Conservation (phyloP, 1,140 invertebrate species). For the Trigoniulus corallinus region DNA sequence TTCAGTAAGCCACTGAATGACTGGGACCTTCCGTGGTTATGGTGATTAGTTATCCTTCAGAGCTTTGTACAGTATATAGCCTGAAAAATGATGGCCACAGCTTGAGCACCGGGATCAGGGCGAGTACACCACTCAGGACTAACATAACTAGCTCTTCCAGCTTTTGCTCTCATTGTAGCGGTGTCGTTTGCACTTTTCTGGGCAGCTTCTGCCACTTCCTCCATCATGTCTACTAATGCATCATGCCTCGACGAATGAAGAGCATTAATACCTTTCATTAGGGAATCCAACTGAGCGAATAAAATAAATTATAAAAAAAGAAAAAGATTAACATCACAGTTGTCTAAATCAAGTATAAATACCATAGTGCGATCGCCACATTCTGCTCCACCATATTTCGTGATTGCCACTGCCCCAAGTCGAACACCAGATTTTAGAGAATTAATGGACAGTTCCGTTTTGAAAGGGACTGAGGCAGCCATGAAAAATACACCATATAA, state of each 20-base stretch:
- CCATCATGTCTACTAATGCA: background rate
- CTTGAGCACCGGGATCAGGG: slow-evolving; percentile 30
- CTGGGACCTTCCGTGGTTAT: too few relatives aligned
- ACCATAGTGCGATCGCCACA: slow-evolving; percentile 59
- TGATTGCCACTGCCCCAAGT: slow-evolving; percentile 36
- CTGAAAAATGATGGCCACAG: slow-evolving; percentile 25
- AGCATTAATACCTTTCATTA: background rate
- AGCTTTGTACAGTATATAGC: slow-evolving; percentile 19
- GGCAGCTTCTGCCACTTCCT: slow-evolving; percentile 3
- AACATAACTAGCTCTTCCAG: slow-evolving; percentile 31
- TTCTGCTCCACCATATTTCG: slow-evolving; percentile 52
- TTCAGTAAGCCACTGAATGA: too few relatives aligned
- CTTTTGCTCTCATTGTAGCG: slow-evolving; percentile 24
- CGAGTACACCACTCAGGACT: slow-evolving; percentile 18
- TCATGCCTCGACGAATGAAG: background rate
- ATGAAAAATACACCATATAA: slow-evolving; percentile 54
- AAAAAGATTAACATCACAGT: background rate
- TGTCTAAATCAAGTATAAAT: slow-evolving; percentile 8
- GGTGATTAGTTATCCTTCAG: too few relatives aligned
- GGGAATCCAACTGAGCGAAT: too few relatives aligned
- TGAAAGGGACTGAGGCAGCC: slow-evolving; percentile 32
- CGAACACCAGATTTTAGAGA: slow-evolving; percentile 34
- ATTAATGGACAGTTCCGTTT: slow-evolving; percentile 12
- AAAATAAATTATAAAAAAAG: background rate
- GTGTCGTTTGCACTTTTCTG: slow-evolving; percentile 20